Evolutionary conservation across 2,113 vertebrate genomes (phyloP).

Genomic region (Felis chaus): DNA sequence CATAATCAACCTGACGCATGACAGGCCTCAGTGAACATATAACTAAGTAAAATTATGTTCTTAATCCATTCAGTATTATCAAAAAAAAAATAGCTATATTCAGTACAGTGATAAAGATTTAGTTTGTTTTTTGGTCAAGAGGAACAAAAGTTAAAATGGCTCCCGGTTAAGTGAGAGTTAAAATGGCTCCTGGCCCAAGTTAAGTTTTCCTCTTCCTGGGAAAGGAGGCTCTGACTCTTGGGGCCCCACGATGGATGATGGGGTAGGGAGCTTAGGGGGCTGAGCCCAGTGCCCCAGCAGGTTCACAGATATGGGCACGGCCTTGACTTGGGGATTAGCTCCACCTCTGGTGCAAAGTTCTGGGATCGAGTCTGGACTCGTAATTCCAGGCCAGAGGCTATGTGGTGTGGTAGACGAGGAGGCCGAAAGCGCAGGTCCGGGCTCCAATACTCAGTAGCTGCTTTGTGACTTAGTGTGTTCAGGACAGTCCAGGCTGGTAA

Average conservation of each 20-base stretch:
- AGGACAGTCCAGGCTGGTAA: neutral
- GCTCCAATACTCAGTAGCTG: neutral
- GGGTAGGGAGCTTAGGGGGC: neutral
- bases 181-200: neutral
- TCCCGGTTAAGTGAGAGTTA: neutral
- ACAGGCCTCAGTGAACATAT: neutral
- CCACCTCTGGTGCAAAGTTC: neutral
- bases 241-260: fast-evolving
- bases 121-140: neutral
- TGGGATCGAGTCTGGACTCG: neutral
- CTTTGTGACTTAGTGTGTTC: neutral
- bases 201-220: neutral
- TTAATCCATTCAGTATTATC: neutral
- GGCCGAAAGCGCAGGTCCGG: neutral
- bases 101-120: neutral
- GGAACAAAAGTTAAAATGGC: neutral
- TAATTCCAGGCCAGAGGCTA: neutral
- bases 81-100: neutral
- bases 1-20: neutral
- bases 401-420: fast-evolving
- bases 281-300: neutral
- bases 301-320: neutral
- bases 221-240: neutral
- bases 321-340: neutral
- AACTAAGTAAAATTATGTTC: neutral